Conservation (phyloP, 2,113 vertebrate genomes). For the Accipiter cooperii region DNA sequence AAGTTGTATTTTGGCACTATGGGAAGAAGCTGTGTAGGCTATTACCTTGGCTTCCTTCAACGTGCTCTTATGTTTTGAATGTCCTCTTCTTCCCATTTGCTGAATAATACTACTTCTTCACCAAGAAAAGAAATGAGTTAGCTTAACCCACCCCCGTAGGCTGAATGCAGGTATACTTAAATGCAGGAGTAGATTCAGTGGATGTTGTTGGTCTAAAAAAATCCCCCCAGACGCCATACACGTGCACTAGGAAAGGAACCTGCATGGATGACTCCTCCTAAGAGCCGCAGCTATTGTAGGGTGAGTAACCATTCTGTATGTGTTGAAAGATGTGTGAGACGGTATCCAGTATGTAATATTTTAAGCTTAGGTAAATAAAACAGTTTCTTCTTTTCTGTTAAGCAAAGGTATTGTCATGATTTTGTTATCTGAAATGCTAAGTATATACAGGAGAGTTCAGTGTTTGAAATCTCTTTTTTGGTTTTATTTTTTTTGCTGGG, state of each 20-base stretch:
- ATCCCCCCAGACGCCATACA: rapidly evolving
- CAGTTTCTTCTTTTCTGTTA: background rate
- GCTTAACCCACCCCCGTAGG: background rate
- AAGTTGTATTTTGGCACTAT: background rate
- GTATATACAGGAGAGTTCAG: background rate
- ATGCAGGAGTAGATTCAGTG: background rate
- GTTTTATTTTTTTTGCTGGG: background rate
- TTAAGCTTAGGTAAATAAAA: background rate
- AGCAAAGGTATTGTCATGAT: background rate
- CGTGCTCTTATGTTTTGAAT: background rate
- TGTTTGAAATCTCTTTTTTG: background rate
- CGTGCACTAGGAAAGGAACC: background rate
- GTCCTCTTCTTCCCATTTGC: background rate
- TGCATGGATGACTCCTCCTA: background rate
- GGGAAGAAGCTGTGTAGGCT: background rate
- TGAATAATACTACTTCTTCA: background rate
- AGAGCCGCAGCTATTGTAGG: background rate
- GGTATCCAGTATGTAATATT: background rate
- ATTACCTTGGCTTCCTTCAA: background rate
- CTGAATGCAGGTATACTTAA: background rate
- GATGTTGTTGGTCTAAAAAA: background rate
- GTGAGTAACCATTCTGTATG: background rate
- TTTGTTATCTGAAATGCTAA: background rate
- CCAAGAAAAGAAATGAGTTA: background rate
- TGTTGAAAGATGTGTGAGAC: background rate